Base-by-base conservation (phyloP, 2,888 invertebrate genomes). In the Drepana falcataria region DNA sequence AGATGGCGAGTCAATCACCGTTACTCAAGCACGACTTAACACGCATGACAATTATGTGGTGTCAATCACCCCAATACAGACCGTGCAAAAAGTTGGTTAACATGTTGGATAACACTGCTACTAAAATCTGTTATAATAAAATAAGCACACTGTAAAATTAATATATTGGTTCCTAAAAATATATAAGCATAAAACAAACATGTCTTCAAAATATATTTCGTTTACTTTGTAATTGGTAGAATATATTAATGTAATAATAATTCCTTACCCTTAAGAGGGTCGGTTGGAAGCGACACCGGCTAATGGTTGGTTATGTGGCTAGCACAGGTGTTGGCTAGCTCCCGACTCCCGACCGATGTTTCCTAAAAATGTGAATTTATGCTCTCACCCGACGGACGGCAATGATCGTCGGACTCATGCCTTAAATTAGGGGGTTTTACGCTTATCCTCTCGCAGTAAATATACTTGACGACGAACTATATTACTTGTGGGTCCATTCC, bases 281-380 rank as follows among this genome's bases (percentile, higher is more conserved):
- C 68, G 65, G 70, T 67, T 69, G 67, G 64, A 65, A 76, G 73
- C 72, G 73, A 77, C 75, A 70, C 55, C 68, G 60, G 73, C 69
- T 84, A 83, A 82, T 83, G 77, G 76, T 75, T 75, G 66, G 71
- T 83, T 81, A 81, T 78, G 81, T 75, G 80, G 79, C 69, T 63
- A 76, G 63, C 80, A 67, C 86, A 85, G 86, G 86, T 86, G 86
- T 77, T 76, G 71, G 68, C 61, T 9, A 9, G 41, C 44, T 37
- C 54, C 61, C 63, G 65, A 60, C n/a, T 59, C 70, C 71, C 68
- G 62, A 73, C 76, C 78, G 73, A 73, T 76, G 83, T 76, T 77
- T 75, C 81, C 86, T 86, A 85, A 88, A 88, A 87, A 87, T 86
- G 87, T 81, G 87, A 85, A 88, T 89, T 89, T 89, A 89, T 87